Base-by-base conservation (phyloP, 1,140 invertebrate genomes). In the Lordiphosa clarofinis region DNA sequence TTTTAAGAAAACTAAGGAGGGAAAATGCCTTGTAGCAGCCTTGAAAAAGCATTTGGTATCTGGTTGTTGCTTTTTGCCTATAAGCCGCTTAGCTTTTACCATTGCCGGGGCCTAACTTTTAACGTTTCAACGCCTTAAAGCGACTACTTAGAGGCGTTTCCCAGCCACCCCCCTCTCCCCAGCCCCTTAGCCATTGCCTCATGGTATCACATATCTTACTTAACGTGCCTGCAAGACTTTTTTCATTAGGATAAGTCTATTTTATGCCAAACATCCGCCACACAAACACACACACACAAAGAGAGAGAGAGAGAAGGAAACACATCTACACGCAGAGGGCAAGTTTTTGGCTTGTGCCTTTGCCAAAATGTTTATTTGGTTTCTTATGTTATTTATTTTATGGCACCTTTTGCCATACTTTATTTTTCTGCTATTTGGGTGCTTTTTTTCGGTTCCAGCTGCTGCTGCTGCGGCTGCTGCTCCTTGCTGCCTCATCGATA, bases 171-270 rank as follows among this genome's bases (percentile, higher is more conserved):
- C n/a, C n/a, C n/a, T n/a, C n/a, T n/a, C 10, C 12, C 24, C 11
- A 11, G 8, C 11, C 31, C 19, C 31, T 43, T 10, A 11, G 56
- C 37, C 37, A 12, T 46, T 53, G 55, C 60, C 42, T 59, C 58
- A 38, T 60, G 52, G 50, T 64, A 76, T 82, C 74, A 86, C 78
- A 78, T 84, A 82, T 84, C 78, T 82, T 84, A 84, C 78, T 84
- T 84, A 82, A 84, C 73, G 73, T 78, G 73, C 78, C 73, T 84
- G 57, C 78, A 60, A 84, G 78, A 82, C 78, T 84, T 84, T 84
- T 84, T 84, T 86, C 78, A 84, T 84, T 84, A 84, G 78, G 79
- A 86, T 84, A 84, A 84, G 78, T 84, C 78, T 84, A 84, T 84
- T 84, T 84, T 84, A 84, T 84, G 60, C 78, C 73, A 72, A 76